Percentiles rank a stretch among this genome's conserved stretches.
These are phyloP conservation scores for Ophion ventricosus DNA, from an alignment of 2,888 invertebrate genomes.

Conservation along the genomic window DNA sequence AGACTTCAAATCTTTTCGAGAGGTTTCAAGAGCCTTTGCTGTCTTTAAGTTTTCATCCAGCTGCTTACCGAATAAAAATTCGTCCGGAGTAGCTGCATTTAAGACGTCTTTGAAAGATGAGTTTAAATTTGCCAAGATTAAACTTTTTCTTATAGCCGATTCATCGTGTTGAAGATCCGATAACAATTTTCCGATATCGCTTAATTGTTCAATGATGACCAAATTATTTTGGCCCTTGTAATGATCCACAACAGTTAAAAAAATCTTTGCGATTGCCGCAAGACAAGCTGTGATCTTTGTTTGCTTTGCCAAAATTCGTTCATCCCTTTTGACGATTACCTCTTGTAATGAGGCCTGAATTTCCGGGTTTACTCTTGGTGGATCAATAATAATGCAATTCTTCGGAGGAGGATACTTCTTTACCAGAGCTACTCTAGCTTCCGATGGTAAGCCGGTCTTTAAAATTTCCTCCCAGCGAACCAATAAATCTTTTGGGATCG, in stretches of 20 bases:
- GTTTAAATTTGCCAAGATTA: constrained; percentile 46
- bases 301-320: constrained; percentile 33
- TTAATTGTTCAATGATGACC: background rate
- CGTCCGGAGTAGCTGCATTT: constrained; percentile 27
- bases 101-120: constrained; percentile 46
- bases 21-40: constrained; percentile 35
- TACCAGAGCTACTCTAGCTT: constrained; percentile 5
- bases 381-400: constrained; percentile 27
- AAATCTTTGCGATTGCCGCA: constrained; percentile 5
- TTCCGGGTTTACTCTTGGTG: constrained; percentile 27
- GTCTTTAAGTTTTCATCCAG: constrained; percentile 11
- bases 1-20: constrained; percentile 6
- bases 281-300: constrained; percentile 42
- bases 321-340: background rate
- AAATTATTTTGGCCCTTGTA: background rate
- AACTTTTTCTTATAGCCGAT: constrained; percentile 29
- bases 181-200: constrained; percentile 28
- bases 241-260: background rate
- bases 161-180: constrained; percentile 60
- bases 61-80: constrained; percentile 46
- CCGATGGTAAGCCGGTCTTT: constrained; percentile 22
- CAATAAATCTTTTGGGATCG: constrained; percentile 13
- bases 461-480: constrained; percentile 35
- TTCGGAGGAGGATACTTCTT: constrained; percentile 40
- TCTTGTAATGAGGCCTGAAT: constrained; percentile 6